A percentile compares a stretch with the other conserved stretches of the same genome.
These are phyloP conservation scores for Diachasma alloeum DNA, from an alignment of 1,140 invertebrate genomes.

Conservation along the genomic window DNA sequence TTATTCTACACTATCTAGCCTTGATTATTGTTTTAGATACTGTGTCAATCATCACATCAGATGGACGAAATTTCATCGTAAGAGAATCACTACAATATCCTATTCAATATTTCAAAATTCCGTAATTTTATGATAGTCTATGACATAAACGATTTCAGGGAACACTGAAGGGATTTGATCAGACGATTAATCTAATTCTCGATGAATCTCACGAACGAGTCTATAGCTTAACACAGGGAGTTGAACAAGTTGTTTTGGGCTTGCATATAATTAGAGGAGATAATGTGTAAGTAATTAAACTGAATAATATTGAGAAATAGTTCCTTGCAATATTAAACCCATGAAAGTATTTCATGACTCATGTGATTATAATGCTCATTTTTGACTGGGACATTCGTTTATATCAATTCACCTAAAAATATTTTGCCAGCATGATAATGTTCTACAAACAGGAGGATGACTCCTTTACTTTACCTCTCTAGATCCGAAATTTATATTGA, in stretches of 20 bases:
- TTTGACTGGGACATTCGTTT: no score
- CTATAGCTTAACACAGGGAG: slow-evolving; percentile 88
- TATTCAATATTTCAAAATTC: no score
- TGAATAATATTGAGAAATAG: no score
- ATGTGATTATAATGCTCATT: no score
- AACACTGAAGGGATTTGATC: slow-evolving; percentile 92
- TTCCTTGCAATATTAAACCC: no score
- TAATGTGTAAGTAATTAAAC: slow-evolving; percentile 79
- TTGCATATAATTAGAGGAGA: slow-evolving; percentile 97
- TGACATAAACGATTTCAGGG: slow-evolving; percentile 69
- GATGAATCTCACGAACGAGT: slow-evolving; percentile 98
- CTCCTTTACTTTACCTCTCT: no score
- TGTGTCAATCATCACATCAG: slow-evolving; percentile 92
- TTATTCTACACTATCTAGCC: slow-evolving; percentile 35
- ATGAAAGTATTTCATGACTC: no score
- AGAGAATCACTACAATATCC: slow-evolving; percentile 56
- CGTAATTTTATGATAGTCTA: background rate
- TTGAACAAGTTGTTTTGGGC: slow-evolving; percentile 96
- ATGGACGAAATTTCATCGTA: slow-evolving; percentile 95
- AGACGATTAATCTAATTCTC: slow-evolving; percentile 97
- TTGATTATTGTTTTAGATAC: slow-evolving; percentile 73
- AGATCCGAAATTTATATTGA: no score
- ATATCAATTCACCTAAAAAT: no score
- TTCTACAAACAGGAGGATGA: no score
- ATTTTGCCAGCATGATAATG: no score